Conservation (phyloP, 1,140 invertebrate species). For the Drosophila repletoides region DNA sequence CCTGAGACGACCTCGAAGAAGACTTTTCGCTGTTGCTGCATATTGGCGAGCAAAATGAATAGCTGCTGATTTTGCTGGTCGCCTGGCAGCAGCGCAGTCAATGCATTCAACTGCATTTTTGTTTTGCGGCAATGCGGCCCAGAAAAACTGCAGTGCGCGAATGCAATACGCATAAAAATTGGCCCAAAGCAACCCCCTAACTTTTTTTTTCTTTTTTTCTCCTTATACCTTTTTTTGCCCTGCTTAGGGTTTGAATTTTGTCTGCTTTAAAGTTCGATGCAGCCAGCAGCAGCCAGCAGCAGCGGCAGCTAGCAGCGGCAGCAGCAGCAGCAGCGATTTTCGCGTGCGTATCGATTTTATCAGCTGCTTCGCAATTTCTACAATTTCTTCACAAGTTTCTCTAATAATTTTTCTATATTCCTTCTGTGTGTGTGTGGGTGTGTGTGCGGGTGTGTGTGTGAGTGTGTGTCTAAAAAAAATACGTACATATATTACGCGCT, state of each 20-base stretch:
- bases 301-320: too few species aligned
- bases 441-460: constrained; percentile 19
- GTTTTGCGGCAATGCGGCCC: constrained; percentile 35
- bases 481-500: constrained; percentile 37
- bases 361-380: constrained; percentile 15
- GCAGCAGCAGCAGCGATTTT: too few species aligned
- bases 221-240: neutral
- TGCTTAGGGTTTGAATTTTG: neutral
- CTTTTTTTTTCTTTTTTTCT: neutral
- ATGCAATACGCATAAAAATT: constrained; percentile 36
- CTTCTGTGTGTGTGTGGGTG: neutral
- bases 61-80: constrained; percentile 51
- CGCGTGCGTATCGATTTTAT: constrained; percentile 63
- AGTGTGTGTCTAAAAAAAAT: too few species aligned
- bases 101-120: constrained; percentile 75
- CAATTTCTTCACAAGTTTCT: neutral
- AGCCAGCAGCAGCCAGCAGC: too few species aligned
- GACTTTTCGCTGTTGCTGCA: constrained; percentile 28
- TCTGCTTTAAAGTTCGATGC: constrained; percentile 12
- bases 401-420: constrained; percentile 4
- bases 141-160: constrained; percentile 45
- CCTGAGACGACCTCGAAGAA: constrained; percentile 43
- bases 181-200: neutral
- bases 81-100: constrained; percentile 64
- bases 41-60: constrained; percentile 14